phyloP scores from a whole-genome alignment of 2,113 vertebrate genomes.

The Vidua macroura region DNA sequence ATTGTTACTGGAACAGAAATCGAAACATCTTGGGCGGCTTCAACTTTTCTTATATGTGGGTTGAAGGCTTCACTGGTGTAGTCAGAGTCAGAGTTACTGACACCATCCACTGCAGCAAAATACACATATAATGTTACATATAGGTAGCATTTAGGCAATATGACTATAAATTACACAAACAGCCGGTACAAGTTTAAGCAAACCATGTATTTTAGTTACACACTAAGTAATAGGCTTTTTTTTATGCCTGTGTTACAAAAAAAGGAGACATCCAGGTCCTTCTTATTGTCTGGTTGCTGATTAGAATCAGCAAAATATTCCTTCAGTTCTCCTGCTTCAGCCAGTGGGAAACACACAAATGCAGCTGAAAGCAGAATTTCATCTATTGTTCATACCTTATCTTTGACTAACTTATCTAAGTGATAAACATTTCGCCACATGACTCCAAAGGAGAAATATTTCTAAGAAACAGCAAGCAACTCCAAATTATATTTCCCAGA shows the following conservation, averaged over 20 bases:
- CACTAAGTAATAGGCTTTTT: background rate
- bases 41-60: background rate
- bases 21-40: slow-evolving; percentile 58
- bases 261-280: background rate
- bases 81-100: slow-evolving; percentile 36
- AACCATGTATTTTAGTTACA: background rate
- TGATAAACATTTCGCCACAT: slow-evolving; percentile 57
- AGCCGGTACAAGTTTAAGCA: background rate
- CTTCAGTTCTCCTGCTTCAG: slow-evolving; percentile 4
- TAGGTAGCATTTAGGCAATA: background rate
- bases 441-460: slow-evolving; percentile 51
- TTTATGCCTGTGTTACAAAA: background rate
- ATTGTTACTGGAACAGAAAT: slow-evolving; percentile 88
- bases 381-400: slow-evolving; percentile 60
- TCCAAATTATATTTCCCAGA: slow-evolving; percentile 57
- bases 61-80: background rate
- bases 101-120: slow-evolving; percentile 65
- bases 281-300: slow-evolving; percentile 34
- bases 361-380: slow-evolving; percentile 55
- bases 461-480: slow-evolving; percentile 50
- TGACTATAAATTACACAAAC: background rate
- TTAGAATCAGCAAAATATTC: slow-evolving; percentile 42
- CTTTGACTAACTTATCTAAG: slow-evolving; percentile 50
- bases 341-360: slow-evolving; percentile 39
- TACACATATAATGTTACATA: background rate